Evolutionary conservation across 1,140 invertebrate genomes (phyloP).

Genomic region (Eriocheir sinensis): DNA sequence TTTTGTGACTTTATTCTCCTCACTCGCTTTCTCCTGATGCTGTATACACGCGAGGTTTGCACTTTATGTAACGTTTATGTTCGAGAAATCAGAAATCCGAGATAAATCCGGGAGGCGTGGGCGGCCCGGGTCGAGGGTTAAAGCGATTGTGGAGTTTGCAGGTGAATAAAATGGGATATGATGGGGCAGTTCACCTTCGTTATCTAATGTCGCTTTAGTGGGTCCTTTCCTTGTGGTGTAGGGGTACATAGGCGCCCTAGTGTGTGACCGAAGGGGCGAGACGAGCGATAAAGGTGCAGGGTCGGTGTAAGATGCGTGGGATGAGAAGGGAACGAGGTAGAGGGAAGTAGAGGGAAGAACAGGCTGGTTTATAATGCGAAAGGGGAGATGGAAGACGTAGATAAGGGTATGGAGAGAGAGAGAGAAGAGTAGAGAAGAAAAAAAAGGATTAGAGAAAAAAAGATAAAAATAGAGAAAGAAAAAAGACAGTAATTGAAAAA

Average conservation of each 20-base stretch:
- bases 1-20: no score
- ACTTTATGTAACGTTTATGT: background rate
- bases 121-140: background rate
- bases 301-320: no score
- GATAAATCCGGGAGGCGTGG: background rate
- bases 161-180: background rate
- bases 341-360: background rate
- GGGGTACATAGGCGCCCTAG: no score
- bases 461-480: no score
- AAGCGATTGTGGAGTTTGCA: background rate
- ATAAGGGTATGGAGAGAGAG: no score
- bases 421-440: no score
- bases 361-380: no score
- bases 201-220: background rate
- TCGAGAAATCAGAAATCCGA: background rate
- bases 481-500: no score
- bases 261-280: background rate
- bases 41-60: background rate
- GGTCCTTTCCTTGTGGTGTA: background rate
- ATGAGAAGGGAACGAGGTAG: no score
- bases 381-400: no score
- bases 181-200: background rate
- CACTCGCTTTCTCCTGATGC: background rate
- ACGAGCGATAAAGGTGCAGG: no score
- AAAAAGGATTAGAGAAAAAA: no score